Evolutionary conservation across 2,888 invertebrate genomes (phyloP).

Genomic region (Mactromeris polynyma): DNA sequence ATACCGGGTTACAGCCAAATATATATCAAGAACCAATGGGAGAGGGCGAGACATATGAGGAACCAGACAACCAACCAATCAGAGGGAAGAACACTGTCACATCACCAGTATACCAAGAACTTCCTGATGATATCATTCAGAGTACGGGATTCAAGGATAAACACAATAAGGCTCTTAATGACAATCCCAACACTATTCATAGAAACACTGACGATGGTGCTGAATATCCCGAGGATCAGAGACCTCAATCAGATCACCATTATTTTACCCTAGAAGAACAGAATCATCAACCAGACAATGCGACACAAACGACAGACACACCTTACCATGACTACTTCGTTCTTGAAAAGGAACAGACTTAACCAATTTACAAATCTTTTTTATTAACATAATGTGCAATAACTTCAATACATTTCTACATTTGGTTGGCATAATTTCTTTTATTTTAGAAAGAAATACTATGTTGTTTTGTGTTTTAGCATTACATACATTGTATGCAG

Average conservation of each 20-base stretch:
- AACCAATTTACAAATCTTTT: background rate
- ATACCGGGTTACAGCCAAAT: constrained; percentile 34
- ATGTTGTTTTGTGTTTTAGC: too few species aligned
- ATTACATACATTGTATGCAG: too few species aligned
- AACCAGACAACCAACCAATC: constrained; percentile 16
- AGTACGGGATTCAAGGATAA: background rate
- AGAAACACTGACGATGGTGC: constrained; percentile 1
- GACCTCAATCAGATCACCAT: constrained; percentile 32
- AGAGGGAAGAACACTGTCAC: constrained; percentile 18
- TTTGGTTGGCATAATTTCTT: background rate
- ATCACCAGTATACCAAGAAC: constrained; percentile 46
- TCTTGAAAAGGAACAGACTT: constrained; percentile 19
- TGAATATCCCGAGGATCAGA: background rate
- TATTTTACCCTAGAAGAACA: constrained; percentile 36
- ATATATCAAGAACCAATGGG: constrained; percentile 27
- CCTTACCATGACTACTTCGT: constrained; percentile 31
- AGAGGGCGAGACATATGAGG: constrained; percentile 6
- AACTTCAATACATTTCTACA: background rate
- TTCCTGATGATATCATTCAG: constrained; percentile 34
- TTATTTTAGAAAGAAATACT: background rate
- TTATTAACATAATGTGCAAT: background rate
- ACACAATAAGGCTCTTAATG: background rate
- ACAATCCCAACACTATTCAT: constrained; percentile 8
- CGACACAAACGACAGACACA: background rate
- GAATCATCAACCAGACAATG: background rate